Base-by-base conservation (phyloP, 2,888 invertebrate genomes). In the Leptinotarsa tumamoca region DNA sequence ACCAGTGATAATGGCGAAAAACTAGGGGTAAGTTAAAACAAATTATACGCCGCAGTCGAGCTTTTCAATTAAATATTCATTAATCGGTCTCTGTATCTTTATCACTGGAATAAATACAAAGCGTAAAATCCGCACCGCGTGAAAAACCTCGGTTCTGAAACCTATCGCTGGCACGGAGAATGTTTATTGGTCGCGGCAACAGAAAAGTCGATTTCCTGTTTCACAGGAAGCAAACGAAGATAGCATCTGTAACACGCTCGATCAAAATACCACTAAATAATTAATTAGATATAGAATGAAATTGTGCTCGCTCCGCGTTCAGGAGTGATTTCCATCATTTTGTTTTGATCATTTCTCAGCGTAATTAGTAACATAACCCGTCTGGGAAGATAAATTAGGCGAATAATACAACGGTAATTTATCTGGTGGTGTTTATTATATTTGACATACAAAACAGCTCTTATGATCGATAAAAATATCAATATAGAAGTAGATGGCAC, bases 151-250 rank as follows among this genome's bases (percentile, higher is more conserved):
- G 21, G 58, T 33, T 18, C 54, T 68, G 54, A 52, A 50, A 52
- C 56, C 58, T 54, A 58, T 54, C 15, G n/a, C 67, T 23, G 23
- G 49, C 68, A 56, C 74, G 67, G 63, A 63, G 74, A 77, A 71
- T 74, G 72, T 78, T 78, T 80, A 76, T 80, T 76, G 80, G 78
- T 77, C 74, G 77, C 72, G 66, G 77, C 71, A 43, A 80, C 76
- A 78, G 79, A 81, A 82, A 81, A 83, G 80, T 78, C 82, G 85
- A 85, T 85, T 85, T 85, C 84, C 85, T 83, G 82, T 83, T 77
- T 75, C 82, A 83, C 85, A 83, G 85, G 84, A 86, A 86, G 84
- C 82, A 80, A 76, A 79, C 74, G 77, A 74, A 80, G 84, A 85
- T 85, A 84, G 74, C 79, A 84, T 84, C 84, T 80, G 69, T 67